Evolutionary conservation across 2,797 vertebrate species (phyloP).

Genomic region (Acipenser transmontanus): DNA sequence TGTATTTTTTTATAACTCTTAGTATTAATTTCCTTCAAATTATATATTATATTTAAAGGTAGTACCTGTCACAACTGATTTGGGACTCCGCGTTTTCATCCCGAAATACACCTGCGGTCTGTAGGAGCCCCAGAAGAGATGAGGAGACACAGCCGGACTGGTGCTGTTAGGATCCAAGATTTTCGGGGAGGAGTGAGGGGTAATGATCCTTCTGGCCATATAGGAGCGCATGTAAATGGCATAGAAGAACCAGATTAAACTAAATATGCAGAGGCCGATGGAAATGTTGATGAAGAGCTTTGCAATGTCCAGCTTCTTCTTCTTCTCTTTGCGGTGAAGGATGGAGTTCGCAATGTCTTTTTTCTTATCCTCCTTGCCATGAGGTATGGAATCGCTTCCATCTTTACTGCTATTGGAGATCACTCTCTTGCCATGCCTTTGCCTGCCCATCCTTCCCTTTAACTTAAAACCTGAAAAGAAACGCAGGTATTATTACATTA

Average conservation of each 20-base stretch:
- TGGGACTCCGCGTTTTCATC: constrained; percentile 87
- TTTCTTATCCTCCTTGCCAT: constrained; percentile 59
- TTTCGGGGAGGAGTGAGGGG: constrained; percentile 62
- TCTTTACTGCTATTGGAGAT: constrained; percentile 19
- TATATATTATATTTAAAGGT: too few relatives aligned
- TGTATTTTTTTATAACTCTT: too few relatives aligned
- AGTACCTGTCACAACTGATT: constrained; percentile 72
- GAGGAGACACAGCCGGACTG: constrained; percentile 57
- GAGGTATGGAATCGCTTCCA: constrained; percentile 46
- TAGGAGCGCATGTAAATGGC: constrained; percentile 62
- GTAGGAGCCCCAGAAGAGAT: constrained; percentile 87
- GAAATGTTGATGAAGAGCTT: constrained; percentile 73
- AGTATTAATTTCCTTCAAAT: too few relatives aligned
- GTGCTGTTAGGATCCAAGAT: constrained; percentile 63
- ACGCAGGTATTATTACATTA: too few relatives aligned
- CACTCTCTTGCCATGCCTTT: constrained; percentile 58
- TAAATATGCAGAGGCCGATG: constrained; percentile 68
- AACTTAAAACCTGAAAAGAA: too few relatives aligned
- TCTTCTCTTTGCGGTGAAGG: constrained; percentile 58
- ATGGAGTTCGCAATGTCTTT: constrained; percentile 31
- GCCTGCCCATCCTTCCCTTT: constrained; percentile 60
- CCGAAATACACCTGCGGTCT: constrained; percentile 90
- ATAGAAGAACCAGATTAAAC: constrained; percentile 73
- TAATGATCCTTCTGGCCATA: constrained; percentile 62
- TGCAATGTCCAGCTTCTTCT: constrained; percentile 65